These are phyloP conservation scores for Epizoanthus rinbou DNA, from an alignment of 92 coral and sea anemone genomes.

Conservation along the genomic window DNA sequence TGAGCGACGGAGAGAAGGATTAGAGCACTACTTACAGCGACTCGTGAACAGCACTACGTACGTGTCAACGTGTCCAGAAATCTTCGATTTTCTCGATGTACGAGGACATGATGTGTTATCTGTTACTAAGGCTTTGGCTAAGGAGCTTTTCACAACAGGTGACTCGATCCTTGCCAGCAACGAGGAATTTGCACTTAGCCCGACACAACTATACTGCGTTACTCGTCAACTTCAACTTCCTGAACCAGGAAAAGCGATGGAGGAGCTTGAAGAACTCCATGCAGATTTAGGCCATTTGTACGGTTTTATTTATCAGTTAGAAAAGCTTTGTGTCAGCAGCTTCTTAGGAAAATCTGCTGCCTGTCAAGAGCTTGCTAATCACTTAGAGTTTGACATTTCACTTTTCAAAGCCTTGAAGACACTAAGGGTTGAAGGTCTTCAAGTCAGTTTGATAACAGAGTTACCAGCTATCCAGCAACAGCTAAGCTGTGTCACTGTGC, in stretches of 20 bases:
- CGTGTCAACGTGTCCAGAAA: conserved; percentile 89
- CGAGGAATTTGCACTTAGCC: conserved; percentile 75
- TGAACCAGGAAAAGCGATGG: conserved; percentile 65
- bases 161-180: conserved; percentile 66
- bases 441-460: conserved; percentile 71
- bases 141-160: conserved; percentile 67
- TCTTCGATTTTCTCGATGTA: conserved; percentile 86
- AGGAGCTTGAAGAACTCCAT: conserved; percentile 52
- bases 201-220: conserved; percentile 90
- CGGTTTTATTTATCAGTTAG: conserved; percentile 81
- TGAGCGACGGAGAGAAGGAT: conserved; percentile 84
- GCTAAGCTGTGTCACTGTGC: conserved; percentile 69
- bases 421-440: conserved; percentile 82
- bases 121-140: conserved; percentile 84
- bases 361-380: conserved; percentile 78
- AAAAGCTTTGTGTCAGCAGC: conserved; percentile 71
- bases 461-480: conserved; percentile 78
- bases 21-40: conserved; percentile 95
- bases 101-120: conserved; percentile 89
- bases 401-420: conserved; percentile 81
- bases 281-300: conserved; percentile 87
- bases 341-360: conserved; percentile 43
- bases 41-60: conserved; percentile 91
- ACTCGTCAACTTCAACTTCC: conserved; percentile 94
- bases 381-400: conserved; percentile 92